Base-by-base conservation (phyloP, 2,113 vertebrate genomes). In the Ia io region DNA sequence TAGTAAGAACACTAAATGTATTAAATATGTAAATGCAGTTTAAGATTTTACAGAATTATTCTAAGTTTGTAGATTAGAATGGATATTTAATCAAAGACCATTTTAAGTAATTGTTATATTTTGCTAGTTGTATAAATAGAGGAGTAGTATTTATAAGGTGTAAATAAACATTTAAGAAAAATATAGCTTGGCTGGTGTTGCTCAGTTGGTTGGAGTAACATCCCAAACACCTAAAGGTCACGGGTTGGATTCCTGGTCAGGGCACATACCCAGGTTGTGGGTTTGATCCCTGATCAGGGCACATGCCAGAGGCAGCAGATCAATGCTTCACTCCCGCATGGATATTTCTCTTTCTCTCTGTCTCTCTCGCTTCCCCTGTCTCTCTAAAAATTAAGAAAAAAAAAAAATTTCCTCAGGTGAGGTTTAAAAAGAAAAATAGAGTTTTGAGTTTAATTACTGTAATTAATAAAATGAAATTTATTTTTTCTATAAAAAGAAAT, bases 21-120 rank as follows among this genome's bases (percentile, higher is more conserved):
- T 91, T 96, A 94, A 96, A 91, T 88, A 94, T 95, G 76, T 87
- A 96, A 96, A 93, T 92, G 3, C 2, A 84, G 28, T 73, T 88
- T 70, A 90, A 86, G 91, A 71, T 86, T 94, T 96, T 78, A 92
- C 32, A 30, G 71, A 95, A 93, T 90, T 93, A 84, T 94, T 94
- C 63, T 79, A 73, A 53, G 20, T 82, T 84, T 84, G 9, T 74
- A 77, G 59, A 86, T 69, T 71, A 84, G 35, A 76, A 84, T 22
- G 10, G 35, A 40, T 93, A 84, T 90, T 90, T 96, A 96, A 93
- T 96, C 70, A 97, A 93, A 84, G 16, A 37, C 12, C 32, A 96
- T 42, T 95, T 96, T 90, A 90, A 65, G 14, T 91, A 63, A 91
- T 87, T 88, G 86, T 77, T 88, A 92, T 84, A 88, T 40, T 90